Percentiles rank a stretch among this genome's conserved stretches.
Conservation (phyloP, 2,797 vertebrate species). For the Amphiprion clarkii region DNA sequence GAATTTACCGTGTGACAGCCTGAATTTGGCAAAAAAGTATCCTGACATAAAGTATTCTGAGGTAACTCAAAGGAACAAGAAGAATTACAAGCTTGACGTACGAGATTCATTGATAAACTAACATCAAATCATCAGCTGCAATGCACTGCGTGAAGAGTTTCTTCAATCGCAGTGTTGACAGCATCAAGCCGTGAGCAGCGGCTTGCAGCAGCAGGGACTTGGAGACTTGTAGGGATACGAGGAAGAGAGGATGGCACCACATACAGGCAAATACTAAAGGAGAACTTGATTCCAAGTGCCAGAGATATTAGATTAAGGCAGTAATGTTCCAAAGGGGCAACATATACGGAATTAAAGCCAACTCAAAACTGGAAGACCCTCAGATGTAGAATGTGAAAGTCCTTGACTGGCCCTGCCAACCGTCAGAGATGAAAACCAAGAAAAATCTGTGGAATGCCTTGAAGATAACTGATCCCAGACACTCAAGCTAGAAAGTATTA, state of each 20-base stretch:
- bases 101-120: slow-evolving; percentile 10
- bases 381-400: slow-evolving; percentile 38
- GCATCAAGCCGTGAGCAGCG: background rate
- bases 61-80: slow-evolving; percentile 1
- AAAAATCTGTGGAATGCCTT: slow-evolving; percentile 59
- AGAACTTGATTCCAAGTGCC: slow-evolving; percentile 23
- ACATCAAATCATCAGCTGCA: background rate
- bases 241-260: slow-evolving; percentile 23
- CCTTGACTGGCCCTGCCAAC: slow-evolving; percentile 49
- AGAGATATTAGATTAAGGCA: slow-evolving; percentile 41
- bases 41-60: background rate
- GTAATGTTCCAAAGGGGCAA: slow-evolving; percentile 37
- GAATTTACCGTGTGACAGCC: background rate
- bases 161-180: background rate
- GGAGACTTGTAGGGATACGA: slow-evolving; percentile 2
- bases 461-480: slow-evolving; percentile 45
- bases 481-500: slow-evolving; percentile 10
- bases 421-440: slow-evolving; percentile 37
- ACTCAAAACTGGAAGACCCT: slow-evolving; percentile 49
- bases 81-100: slow-evolving; percentile 4
- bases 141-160: background rate
- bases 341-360: slow-evolving; percentile 45
- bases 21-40: slow-evolving; percentile 4
- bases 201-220: slow-evolving; percentile 4
- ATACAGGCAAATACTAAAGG: slow-evolving; percentile 30